phyloP scores from a whole-genome alignment of 1,140 invertebrate species.

The Periplaneta americana region DNA sequence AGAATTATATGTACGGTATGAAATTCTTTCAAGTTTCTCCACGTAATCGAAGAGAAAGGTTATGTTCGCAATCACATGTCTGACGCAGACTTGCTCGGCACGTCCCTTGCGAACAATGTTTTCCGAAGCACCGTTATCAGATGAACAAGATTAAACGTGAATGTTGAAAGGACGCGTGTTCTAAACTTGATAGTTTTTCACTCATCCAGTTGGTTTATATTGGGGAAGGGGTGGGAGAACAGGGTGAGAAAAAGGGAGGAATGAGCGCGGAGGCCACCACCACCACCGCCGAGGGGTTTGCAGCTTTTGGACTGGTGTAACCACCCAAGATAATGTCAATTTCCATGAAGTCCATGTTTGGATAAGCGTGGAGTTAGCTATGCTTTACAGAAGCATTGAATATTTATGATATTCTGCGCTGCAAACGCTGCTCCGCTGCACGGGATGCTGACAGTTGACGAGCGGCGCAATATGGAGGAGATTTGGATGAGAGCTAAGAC shows the following conservation, averaged over 20 bases:
- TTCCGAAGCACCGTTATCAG: background rate
- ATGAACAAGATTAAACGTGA: background rate
- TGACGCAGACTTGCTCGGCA: no score
- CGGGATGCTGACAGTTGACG: conserved; percentile 9
- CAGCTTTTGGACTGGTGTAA: background rate
- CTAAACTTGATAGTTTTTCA: background rate
- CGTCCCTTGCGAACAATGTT: background rate
- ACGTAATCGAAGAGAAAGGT: no score
- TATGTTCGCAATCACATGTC: no score
- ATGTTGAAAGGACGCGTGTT: background rate
- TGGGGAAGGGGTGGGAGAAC: background rate
- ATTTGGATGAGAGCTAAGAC: background rate
- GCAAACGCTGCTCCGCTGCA: background rate
- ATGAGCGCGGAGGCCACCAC: background rate
- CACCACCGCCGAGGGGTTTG: background rate
- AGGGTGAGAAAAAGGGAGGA: background rate
- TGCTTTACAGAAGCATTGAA: background rate
- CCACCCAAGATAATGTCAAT: conserved; percentile 9
- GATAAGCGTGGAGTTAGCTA: conserved; percentile 1
- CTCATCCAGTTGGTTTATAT: background rate
- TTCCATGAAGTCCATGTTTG: conserved; percentile 4
- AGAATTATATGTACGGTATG: no score
- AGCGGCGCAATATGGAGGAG: conserved; percentile 10
- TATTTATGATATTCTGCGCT: conserved; percentile 8
- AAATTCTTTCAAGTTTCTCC: no score